Conservation (phyloP, 2,113 vertebrate species). For the Leptobrachium leishanense region DNA sequence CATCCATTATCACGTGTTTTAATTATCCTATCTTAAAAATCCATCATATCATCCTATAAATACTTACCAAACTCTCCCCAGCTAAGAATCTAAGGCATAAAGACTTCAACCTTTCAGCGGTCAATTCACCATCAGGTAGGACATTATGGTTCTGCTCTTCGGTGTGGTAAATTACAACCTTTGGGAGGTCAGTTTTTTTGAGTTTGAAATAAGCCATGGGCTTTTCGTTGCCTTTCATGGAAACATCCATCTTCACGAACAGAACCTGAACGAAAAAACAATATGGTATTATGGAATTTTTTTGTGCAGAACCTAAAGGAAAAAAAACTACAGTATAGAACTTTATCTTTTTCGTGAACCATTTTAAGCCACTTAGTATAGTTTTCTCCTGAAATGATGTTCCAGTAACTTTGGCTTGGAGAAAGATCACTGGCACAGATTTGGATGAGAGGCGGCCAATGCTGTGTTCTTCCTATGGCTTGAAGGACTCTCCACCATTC, state of each 20-base stretch:
- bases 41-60: background rate
- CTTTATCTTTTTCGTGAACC: too few species aligned
- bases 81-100: conserved; percentile 79
- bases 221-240: conserved; percentile 67
- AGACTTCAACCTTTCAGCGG: conserved; percentile 63
- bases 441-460: too few species aligned
- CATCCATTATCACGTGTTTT: too few species aligned
- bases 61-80: conserved; percentile 59
- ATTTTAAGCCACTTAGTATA: too few species aligned
- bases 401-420: too few species aligned
- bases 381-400: too few species aligned
- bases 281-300: background rate
- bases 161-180: conserved; percentile 76
- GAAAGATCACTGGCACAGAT: too few species aligned
- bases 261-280: conserved; percentile 74
- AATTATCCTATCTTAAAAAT: too few species aligned
- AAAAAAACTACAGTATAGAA: too few species aligned
- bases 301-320: too few species aligned
- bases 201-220: conserved; percentile 80
- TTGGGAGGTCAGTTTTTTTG: conserved; percentile 77
- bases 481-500: too few species aligned
- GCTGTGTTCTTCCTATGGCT: too few species aligned
- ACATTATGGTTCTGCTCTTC: conserved; percentile 76
- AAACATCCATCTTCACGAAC: conserved; percentile 82
- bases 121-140: conserved; percentile 68